Percentiles rank a stretch among this genome's conserved stretches.
Conservation (phyloP, 1,140 invertebrate species). For the Condylostylus longicornis region DNA sequence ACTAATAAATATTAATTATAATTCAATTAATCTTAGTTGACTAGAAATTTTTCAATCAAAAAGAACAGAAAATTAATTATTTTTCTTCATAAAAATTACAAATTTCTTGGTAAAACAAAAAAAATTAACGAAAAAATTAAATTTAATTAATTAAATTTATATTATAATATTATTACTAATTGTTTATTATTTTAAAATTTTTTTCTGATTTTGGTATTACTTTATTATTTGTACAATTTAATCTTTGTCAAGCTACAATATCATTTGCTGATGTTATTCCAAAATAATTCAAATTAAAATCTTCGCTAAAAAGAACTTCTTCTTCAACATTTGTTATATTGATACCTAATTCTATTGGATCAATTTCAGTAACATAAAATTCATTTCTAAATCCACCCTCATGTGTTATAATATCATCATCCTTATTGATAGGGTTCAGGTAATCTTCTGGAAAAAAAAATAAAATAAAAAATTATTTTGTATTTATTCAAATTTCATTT, state of each 20-base stretch:
- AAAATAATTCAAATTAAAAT: constrained; percentile 32
- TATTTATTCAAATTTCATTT: background rate
- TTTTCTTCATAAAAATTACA: no score
- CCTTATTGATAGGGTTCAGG: constrained; percentile 34
- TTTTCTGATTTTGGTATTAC: no score
- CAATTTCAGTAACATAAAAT: constrained; percentile 30
- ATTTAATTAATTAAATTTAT: no score
- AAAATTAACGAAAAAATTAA: no score
- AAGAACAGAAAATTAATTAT: no score
- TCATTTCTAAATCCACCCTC: constrained; percentile 30
- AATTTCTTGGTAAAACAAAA: no score
- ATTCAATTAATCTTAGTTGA: no score
- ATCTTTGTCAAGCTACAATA: constrained; percentile 32
- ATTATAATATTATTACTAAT: no score
- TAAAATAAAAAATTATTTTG: background rate
- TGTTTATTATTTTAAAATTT: no score
- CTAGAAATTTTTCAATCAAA: no score
- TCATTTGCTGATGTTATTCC: constrained; percentile 27
- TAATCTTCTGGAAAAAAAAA: constrained; percentile 25
- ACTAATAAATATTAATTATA: no score
- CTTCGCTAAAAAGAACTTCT: constrained; percentile 29
- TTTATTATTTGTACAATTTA: no score
- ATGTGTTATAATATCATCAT: constrained; percentile 28
- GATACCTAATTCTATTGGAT: constrained; percentile 31
- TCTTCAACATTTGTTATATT: constrained; percentile 17